Percentiles rank a stretch among this genome's conserved stretches.
These are phyloP conservation scores for Camponotus pennsylvanicus DNA, from an alignment of 1,140 invertebrate species.

Conservation along the genomic window DNA sequence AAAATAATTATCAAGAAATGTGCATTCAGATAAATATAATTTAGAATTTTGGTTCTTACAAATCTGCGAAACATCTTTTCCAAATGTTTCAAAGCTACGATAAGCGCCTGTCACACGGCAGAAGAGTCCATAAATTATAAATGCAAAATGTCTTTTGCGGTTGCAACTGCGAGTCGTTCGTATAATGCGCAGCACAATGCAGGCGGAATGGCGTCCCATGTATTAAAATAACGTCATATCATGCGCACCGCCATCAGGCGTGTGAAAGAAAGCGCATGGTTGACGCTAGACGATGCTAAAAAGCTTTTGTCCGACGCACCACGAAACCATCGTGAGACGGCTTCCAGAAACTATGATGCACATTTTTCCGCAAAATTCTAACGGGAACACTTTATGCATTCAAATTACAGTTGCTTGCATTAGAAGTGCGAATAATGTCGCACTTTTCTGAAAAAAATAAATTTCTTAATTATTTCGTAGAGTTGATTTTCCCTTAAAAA, in stretches of 20 bases:
- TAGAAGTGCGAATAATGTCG: not conserved
- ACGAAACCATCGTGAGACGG: not conserved
- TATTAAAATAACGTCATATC: slow-evolving; percentile 68
- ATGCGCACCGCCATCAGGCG: slow-evolving; percentile 56
- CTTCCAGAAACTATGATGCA: slow-evolving; percentile 17
- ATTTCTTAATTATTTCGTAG: not conserved
- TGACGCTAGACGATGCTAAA: slow-evolving; percentile 48
- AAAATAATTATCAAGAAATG: not conserved
- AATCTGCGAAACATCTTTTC: slow-evolving; percentile 30
- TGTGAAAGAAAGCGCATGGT: slow-evolving; percentile 53
- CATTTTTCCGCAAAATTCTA: slow-evolving; percentile 43
- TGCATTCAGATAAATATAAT: slow-evolving; percentile 22
- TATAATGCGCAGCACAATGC: slow-evolving; percentile 58
- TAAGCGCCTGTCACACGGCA: slow-evolving; percentile 47
- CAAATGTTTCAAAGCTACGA: slow-evolving; percentile 44
- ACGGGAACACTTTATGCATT: not conserved
- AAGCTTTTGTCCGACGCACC: slow-evolving; percentile 45
- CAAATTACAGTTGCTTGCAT: slow-evolving; percentile 12
- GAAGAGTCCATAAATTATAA: slow-evolving; percentile 75
- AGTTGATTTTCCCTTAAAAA: not conserved
- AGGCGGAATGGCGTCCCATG: slow-evolving; percentile 52
- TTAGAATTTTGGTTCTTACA: slow-evolving; percentile 15
- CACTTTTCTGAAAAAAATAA: not conserved
- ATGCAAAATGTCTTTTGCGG: slow-evolving; percentile 71
- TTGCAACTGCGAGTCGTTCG: slow-evolving; percentile 60